Conservation (phyloP, 2,888 invertebrate species). For the Serripes groenlandicus region DNA sequence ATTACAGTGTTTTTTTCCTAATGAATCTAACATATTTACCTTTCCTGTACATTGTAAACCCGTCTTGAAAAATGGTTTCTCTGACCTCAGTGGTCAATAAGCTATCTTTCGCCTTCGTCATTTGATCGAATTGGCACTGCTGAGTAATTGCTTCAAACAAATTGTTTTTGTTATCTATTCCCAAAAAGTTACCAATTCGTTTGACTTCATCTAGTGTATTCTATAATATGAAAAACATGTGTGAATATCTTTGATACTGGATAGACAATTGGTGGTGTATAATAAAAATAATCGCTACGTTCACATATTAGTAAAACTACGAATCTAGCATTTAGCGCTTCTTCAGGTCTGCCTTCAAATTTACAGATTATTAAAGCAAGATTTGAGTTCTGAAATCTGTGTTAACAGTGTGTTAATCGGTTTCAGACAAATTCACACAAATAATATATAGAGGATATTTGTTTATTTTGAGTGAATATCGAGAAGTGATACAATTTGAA, state of each 20-base stretch:
- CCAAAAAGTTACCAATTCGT: constrained; percentile 35
- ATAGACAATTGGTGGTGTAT: too few relatives aligned
- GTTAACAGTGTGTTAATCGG: too few relatives aligned
- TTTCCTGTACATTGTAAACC: constrained; percentile 35
- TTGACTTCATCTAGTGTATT: constrained; percentile 38
- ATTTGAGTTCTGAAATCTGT: too few relatives aligned
- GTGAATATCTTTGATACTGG: background rate
- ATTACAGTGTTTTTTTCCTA: too few relatives aligned
- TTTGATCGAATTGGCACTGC: constrained; percentile 37
- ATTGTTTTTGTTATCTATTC: constrained; percentile 9
- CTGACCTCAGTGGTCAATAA: background rate
- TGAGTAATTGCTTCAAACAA: constrained; percentile 30
- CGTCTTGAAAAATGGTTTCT: background rate
- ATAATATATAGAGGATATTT: too few relatives aligned
- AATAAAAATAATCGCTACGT: too few relatives aligned
- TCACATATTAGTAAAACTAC: background rate
- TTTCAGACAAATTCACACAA: too few relatives aligned
- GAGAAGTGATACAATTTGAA: too few relatives aligned
- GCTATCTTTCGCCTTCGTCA: constrained; percentile 24
- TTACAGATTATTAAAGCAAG: too few relatives aligned
- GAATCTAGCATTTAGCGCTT: background rate
- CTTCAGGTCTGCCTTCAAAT: too few relatives aligned
- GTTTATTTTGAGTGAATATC: too few relatives aligned
- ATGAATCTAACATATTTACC: background rate
- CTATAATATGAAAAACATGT: constrained; percentile 13